A percentile compares a stretch with the other conserved stretches of the same genome.
These are phyloP conservation scores for Dasyurus viverrinus DNA, from an alignment of 2,113 vertebrate genomes.

Conservation along the genomic window DNA sequence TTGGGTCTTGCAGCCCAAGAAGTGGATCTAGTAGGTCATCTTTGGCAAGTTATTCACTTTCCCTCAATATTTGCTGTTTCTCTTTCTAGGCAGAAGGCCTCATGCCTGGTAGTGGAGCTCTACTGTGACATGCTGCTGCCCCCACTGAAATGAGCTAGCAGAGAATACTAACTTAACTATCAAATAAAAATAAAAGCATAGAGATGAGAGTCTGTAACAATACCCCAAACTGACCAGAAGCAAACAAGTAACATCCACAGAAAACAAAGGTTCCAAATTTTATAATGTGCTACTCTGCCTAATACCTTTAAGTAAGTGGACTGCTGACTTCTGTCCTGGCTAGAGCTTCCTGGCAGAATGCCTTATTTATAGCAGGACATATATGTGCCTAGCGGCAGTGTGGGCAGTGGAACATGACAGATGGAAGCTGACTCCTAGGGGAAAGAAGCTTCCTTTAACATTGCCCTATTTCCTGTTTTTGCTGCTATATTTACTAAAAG, in stretches of 20 bases:
- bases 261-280: background rate
- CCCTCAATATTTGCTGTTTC: background rate
- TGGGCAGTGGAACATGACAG: conserved; percentile 28
- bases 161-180: background rate
- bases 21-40: background rate
- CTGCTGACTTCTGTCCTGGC: background rate
- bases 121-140: background rate
- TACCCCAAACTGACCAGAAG: background rate
- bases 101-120: background rate
- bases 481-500: conserved; percentile 60
- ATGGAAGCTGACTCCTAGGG: conserved; percentile 2
- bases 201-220: background rate
- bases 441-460: conserved; percentile 53
- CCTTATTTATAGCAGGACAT: conserved; percentile 48
- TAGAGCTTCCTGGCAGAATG: conserved; percentile 32
- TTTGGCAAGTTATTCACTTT: background rate
- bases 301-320: conserved; percentile 6
- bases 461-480: conserved; percentile 62
- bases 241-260: background rate
- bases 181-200: background rate
- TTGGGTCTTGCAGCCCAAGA: background rate
- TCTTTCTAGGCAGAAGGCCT: background rate
- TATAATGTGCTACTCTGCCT: background rate
- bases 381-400: background rate
- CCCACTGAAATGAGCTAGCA: background rate